A percentile compares a stretch with the other conserved stretches of the same genome.
These are phyloP conservation scores for Stictonetta naevosa DNA, from an alignment of 2,113 vertebrate species.

Conservation along the genomic window DNA sequence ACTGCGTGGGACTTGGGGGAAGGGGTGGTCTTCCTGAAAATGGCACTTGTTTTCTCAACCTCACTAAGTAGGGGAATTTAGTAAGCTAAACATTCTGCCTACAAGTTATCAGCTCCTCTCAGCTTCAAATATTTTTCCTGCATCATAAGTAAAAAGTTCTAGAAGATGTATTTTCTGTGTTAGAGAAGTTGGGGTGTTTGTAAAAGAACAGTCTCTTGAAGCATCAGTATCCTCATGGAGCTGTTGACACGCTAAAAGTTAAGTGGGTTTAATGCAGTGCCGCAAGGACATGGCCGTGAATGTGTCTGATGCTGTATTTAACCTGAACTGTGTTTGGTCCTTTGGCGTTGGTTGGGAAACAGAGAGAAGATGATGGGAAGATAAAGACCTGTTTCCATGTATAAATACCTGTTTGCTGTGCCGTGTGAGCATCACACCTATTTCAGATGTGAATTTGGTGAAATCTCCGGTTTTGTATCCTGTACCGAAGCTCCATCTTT, in stretches of 20 bases:
- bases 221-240: background rate
- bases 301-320: background rate
- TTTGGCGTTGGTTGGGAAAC: background rate
- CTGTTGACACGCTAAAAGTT: background rate
- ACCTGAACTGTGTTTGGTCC: background rate
- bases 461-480: background rate
- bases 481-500: background rate
- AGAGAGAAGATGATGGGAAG: background rate
- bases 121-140: background rate
- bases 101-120: background rate
- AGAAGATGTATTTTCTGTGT: background rate
- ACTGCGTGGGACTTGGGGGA: background rate
- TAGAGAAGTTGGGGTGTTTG: background rate
- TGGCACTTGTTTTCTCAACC: background rate
- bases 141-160: background rate
- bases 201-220: background rate
- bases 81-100: background rate
- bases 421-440: background rate
- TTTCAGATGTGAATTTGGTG: background rate
- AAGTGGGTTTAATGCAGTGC: background rate
- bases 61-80: background rate
- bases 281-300: background rate
- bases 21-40: rapidly evolving
- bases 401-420: background rate
- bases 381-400: background rate